Evolutionary conservation across 1,140 invertebrate species (phyloP).

Genomic region (Aphelenchoides avenae): DNA sequence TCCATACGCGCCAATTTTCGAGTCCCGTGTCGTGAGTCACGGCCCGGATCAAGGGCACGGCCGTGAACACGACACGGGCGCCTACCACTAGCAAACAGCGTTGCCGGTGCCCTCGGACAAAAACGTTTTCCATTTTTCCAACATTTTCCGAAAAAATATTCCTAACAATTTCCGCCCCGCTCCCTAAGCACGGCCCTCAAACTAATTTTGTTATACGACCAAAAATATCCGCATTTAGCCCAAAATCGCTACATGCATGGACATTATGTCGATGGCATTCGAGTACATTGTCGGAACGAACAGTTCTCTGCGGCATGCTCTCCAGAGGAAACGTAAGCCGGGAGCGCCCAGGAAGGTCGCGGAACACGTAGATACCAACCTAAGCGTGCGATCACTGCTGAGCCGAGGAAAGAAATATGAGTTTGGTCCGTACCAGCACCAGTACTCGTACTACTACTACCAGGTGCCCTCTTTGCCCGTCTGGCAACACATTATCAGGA

Average conservation of each 20-base stretch:
- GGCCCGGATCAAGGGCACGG: too few species aligned
- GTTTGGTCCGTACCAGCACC: conserved; percentile 43
- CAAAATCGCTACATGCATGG: conserved; percentile 33
- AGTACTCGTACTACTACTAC: conserved; percentile 39
- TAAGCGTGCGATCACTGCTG: conserved; percentile 6
- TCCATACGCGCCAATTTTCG: too few species aligned
- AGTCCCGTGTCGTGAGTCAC: too few species aligned
- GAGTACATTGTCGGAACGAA: conserved; percentile 29
- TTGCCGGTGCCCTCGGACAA: too few species aligned
- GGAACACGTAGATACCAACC: conserved; percentile 1
- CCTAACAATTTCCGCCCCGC: too few species aligned
- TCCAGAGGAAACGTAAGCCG: conserved; percentile 10
- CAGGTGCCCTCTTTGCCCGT: too few species aligned
- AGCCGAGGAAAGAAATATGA: conserved; percentile 29
- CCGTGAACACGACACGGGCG: too few species aligned
- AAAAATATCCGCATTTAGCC: conserved; percentile 5
- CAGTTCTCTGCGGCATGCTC: neutral
- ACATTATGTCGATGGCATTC: conserved; percentile 25
- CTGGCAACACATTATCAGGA: too few species aligned
- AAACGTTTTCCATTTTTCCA: too few species aligned
- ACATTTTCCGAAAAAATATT: too few species aligned
- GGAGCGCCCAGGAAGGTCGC: conserved; percentile 1
- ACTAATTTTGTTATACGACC: conserved; percentile 7
- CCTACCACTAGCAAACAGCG: too few species aligned
- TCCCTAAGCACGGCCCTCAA: too few species aligned